Percentiles rank a stretch among this genome's conserved stretches.
These are phyloP conservation scores for Hippocampus zosterae DNA, from an alignment of 2,113 vertebrate genomes.

Conservation along the genomic window DNA sequence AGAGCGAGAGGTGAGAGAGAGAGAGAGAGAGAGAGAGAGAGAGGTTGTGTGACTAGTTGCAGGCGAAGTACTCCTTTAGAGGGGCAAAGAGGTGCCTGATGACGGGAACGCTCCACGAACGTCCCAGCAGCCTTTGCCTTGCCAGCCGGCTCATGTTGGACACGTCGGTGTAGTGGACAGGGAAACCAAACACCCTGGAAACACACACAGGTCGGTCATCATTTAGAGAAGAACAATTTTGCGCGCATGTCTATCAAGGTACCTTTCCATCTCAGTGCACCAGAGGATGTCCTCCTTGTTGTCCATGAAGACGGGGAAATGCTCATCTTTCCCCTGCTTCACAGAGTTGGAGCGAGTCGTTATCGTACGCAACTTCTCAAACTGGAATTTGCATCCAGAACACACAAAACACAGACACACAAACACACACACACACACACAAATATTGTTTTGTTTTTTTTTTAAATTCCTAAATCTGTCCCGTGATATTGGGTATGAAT, in stretches of 20 bases:
- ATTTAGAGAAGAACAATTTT: background rate
- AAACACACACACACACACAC: constrained; percentile 24
- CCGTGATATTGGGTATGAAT: background rate
- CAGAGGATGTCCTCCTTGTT: constrained; percentile 99
- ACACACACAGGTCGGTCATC: constrained; percentile 20
- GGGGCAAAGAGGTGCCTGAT: constrained; percentile 98
- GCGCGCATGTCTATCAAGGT: constrained; percentile 18
- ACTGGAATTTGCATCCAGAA: constrained; percentile 79
- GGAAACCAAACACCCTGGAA: constrained; percentile 91
- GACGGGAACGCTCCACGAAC: constrained; percentile 97
- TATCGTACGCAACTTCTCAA: constrained; percentile 99
- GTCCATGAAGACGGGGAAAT: constrained; percentile 98
- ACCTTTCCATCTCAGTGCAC: constrained; percentile 99
- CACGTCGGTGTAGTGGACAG: constrained; percentile 97
- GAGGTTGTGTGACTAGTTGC: constrained; percentile 76
- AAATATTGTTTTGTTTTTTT: constrained; percentile 8
- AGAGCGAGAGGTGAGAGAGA: constrained; percentile 21
- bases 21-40: constrained; percentile 13
- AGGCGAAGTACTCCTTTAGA: constrained; percentile 98
- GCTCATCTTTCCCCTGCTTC: constrained; percentile 99
- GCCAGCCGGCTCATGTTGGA: constrained; percentile 99
- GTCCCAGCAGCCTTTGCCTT: constrained; percentile 93
- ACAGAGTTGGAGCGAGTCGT: constrained; percentile 99
- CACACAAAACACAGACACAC: constrained; percentile 36
- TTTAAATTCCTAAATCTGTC: constrained; percentile 48